A percentile compares a stretch with the other conserved stretches of the same genome.
Evolutionary conservation across 2,888 invertebrate species (phyloP).

Genomic region (Anoplius nigerrimus): DNA sequence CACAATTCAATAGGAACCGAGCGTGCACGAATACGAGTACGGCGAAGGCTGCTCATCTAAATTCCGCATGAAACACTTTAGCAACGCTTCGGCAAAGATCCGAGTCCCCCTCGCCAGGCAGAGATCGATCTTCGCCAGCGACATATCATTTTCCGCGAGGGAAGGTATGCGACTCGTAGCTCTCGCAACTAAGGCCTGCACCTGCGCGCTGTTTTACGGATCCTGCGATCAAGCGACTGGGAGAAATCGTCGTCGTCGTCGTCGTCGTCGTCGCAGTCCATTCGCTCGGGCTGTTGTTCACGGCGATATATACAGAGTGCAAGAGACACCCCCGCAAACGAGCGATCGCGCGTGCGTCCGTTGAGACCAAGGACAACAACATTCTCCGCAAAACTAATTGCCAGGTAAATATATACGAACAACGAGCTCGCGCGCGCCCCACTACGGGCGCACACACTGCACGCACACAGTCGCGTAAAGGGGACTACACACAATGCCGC

Average conservation of each 20-base stretch:
- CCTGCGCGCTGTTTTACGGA: conserved; percentile 26
- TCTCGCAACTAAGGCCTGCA: conserved; percentile 17
- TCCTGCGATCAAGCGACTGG: background rate
- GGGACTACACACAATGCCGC: background rate
- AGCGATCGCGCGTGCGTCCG: conserved; percentile 62
- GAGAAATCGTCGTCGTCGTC: background rate
- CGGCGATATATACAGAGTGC: conserved; percentile 15
- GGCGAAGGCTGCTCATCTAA: no score
- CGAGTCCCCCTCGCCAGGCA: no score
- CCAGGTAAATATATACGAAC: conserved; percentile 69
- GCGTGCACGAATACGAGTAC: no score
- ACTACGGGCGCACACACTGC: background rate
- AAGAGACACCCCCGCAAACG: conserved; percentile 63
- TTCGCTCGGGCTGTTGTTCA: conserved; percentile 6
- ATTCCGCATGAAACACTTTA: no score
- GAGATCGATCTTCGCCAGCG: no score
- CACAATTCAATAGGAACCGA: no score
- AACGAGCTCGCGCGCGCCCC: conserved; percentile 48
- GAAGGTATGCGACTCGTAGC: no score
- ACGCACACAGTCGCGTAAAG: background rate
- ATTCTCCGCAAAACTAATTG: conserved; percentile 74
- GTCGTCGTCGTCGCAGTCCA: background rate
- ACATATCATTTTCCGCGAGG: no score
- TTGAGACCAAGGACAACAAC: conserved; percentile 72
- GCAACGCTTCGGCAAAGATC: no score